phyloP scores from a whole-genome alignment of 2,888 invertebrate species.

The Plutella xylostella region DNA sequence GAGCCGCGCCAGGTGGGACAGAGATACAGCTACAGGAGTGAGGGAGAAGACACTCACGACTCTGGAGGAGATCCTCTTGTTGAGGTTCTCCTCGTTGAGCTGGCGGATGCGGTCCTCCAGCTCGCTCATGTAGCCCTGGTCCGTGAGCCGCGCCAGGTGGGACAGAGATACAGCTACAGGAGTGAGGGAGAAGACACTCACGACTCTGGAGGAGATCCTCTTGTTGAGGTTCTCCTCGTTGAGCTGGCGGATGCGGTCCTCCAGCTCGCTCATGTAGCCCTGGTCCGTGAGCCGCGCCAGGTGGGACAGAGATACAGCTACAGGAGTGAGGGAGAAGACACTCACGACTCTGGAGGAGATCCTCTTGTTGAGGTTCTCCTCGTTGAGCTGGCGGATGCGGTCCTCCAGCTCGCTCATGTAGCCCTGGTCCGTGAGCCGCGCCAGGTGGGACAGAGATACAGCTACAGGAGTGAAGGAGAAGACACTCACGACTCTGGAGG shows the following conservation, averaged over 20 bases:
- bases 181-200: too few species aligned
- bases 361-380: constrained; percentile 72
- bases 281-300: constrained; percentile 76
- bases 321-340: too few species aligned
- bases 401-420: constrained; percentile 77
- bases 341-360: constrained; percentile 73
- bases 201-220: constrained; percentile 73
- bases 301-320: too few species aligned
- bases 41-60: constrained; percentile 74
- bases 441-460: too few species aligned
- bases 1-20: constrained; percentile 73
- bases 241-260: constrained; percentile 73
- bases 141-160: constrained; percentile 75
- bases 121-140: constrained; percentile 75
- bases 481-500: constrained; percentile 71
- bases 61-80: constrained; percentile 71
- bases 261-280: constrained; percentile 74
- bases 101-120: constrained; percentile 73
- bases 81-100: constrained; percentile 74
- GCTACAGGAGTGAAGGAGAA: too few species aligned
- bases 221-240: constrained; percentile 73
- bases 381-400: constrained; percentile 73
- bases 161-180: too few species aligned
- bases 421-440: constrained; percentile 74
- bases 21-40: too few species aligned